A percentile compares a stretch with the other conserved stretches of the same genome.
Conservation (phyloP, 2,113 vertebrate species). For the Smithornis capensis region DNA sequence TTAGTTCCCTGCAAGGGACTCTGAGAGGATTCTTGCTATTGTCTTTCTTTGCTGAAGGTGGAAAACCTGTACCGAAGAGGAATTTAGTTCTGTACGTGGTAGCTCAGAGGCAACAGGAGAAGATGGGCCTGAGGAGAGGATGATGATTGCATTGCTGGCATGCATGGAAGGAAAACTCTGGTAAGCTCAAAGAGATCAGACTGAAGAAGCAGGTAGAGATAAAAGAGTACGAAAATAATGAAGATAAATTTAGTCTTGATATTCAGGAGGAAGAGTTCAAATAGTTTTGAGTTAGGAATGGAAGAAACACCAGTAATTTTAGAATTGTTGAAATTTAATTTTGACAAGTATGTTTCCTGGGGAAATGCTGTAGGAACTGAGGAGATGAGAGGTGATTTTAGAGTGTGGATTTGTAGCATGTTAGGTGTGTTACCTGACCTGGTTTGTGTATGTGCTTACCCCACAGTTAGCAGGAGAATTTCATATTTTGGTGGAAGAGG, state of each 20-base stretch:
- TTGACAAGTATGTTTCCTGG: neutral
- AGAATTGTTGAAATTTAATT: neutral
- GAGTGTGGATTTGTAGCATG: neutral
- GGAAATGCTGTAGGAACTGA: neutral
- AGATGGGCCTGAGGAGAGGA: neutral
- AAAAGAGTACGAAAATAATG: neutral
- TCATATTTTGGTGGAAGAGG: neutral
- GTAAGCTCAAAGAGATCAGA: rapidly evolving
- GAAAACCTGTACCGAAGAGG: neutral
- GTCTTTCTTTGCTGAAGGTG: neutral
- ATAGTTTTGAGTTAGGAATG: neutral
- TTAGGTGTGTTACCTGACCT: neutral
- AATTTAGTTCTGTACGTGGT: neutral
- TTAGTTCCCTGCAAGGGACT: neutral
- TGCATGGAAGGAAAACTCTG: neutral
- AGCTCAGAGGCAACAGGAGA: neutral
- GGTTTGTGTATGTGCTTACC: neutral
- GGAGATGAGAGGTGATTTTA: neutral
- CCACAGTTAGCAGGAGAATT: neutral
- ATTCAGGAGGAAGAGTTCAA: neutral
- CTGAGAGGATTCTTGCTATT: neutral
- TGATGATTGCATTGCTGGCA: neutral
- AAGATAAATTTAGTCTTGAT: neutral
- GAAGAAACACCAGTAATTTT: neutral
- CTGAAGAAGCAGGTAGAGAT: neutral